Percentiles rank a stretch among this genome's conserved stretches.
These are phyloP conservation scores for Dicroscelio sp. DNA, from an alignment of 2,888 invertebrate genomes.

Conservation along the genomic window DNA sequence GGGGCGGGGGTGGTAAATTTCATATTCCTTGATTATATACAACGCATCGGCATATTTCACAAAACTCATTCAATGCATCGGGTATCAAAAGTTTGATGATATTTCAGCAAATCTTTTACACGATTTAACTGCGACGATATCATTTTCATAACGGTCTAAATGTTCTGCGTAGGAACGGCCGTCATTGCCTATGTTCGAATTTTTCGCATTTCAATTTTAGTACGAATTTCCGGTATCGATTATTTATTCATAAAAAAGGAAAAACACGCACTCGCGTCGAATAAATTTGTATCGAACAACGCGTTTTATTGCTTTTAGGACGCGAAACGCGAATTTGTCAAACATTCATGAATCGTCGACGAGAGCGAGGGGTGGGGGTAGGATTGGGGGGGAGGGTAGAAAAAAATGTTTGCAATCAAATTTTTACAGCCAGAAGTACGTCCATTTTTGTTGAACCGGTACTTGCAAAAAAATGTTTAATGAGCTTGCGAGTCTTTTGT, in stretches of 20 bases:
- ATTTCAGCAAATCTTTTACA: constrained; percentile 70
- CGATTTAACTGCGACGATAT: constrained; percentile 68
- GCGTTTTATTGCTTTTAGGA: constrained; percentile 56
- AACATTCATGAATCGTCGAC: constrained; percentile 54
- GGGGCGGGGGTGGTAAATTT: constrained; percentile 15
- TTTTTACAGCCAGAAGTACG: not conserved
- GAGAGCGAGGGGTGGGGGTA: too few relatives aligned
- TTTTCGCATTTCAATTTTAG: constrained; percentile 71
- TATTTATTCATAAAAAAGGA: constrained; percentile 56
- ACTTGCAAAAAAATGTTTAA: not conserved
- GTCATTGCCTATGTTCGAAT: constrained; percentile 57
- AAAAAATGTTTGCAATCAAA: constrained; percentile 17
- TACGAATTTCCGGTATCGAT: constrained; percentile 61
- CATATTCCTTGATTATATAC: constrained; percentile 56
- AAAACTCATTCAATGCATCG: constrained; percentile 27
- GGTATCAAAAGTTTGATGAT: constrained; percentile 59
- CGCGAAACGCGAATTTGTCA: constrained; percentile 42
- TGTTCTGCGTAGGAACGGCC: constrained; percentile 59
- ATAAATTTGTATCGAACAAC: constrained; percentile 66
- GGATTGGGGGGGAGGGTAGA: too few relatives aligned
- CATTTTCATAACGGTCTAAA: constrained; percentile 72
- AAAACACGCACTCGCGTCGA: constrained; percentile 59
- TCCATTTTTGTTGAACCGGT: not conserved
- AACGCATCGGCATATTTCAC: constrained; percentile 21
- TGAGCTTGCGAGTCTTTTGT: constrained; percentile 39